Evolutionary conservation across 2,113 vertebrate genomes (phyloP).

Genomic region (Prunella himalayana): DNA sequence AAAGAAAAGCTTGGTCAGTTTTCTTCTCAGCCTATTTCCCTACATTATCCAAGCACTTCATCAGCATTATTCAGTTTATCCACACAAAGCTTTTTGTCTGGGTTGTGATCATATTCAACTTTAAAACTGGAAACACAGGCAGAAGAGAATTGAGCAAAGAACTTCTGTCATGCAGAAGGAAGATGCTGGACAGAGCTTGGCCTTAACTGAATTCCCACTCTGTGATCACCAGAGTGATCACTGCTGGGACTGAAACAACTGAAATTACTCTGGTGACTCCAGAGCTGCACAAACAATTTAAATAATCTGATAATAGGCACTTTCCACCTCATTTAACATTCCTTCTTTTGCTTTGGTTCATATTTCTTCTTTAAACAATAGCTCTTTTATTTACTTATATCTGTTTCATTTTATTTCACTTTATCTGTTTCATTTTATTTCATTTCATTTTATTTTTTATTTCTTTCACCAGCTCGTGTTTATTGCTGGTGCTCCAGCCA

Average conservation of each 20-base stretch:
- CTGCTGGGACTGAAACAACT: background rate
- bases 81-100: background rate
- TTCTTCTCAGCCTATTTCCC: background rate
- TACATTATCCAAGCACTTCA: background rate
- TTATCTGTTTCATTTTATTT: background rate
- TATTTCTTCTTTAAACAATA: background rate
- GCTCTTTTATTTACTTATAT: background rate
- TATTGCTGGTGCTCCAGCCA: background rate
- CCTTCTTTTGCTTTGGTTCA: background rate
- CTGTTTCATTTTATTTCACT: background rate
- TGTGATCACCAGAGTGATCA: background rate
- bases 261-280: background rate
- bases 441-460: background rate
- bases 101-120: background rate
- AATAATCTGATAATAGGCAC: background rate
- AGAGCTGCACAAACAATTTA: background rate
- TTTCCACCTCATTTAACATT: background rate
- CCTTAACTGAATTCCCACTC: too few relatives aligned
- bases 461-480: background rate
- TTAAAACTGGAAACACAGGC: background rate
- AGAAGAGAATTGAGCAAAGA: background rate
- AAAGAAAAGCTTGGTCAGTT: background rate
- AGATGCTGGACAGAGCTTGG: background rate
- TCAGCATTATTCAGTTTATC: background rate
- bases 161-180: background rate